Evolutionary conservation across 2,113 vertebrate species (phyloP), one percentile per base, ranked within the genome.

Genomic region (Natator depressus): DNA sequence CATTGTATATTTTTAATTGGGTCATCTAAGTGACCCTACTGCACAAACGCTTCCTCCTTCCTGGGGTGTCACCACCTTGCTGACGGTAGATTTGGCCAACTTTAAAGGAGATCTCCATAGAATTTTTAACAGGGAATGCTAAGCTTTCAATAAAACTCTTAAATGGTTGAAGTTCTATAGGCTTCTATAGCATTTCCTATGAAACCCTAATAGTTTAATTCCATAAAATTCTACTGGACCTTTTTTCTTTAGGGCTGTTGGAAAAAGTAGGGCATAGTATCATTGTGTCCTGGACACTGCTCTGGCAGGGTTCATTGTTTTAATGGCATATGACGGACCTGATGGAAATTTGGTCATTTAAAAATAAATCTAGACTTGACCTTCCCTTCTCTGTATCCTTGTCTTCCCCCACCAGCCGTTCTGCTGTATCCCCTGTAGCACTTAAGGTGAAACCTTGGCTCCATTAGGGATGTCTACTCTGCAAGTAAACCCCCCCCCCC

Each of bases 391-490:
- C 85, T 59, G 75, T 96, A 93, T 96, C 97, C 96, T 95, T 94
- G 31, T 96, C 95, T 85, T 8, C 82, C 89, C 89, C 96, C 89
- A 94, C 96, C 93, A 89, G 92, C 96, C 89, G 81, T 79, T 97
- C 82, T 38, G 95, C 96, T 91, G 69, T 29, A 27, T 94, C 97
- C 96, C 94, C 96, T 85, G 96, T 91, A 93, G 75, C 81, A 93
- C 93, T 96, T 93, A 93, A 91, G 95, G 96, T 96, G 93, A 93
- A 95, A 79, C 94, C 94, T 93, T 97, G 96, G 94, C 94, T 95
- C 85, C 85, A 92, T 4, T n/a, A 35, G 62, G 2, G 9, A 69
- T n/a, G 62, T 69, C 62, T 69, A 8, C 17, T 5, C 9, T 22
- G 19, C 65, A 38, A 5, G n/a, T n/a, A n/a, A 62, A 62, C 6